Base-by-base conservation (phyloP, 2,113 vertebrate genomes). In the Gulo gulo region DNA sequence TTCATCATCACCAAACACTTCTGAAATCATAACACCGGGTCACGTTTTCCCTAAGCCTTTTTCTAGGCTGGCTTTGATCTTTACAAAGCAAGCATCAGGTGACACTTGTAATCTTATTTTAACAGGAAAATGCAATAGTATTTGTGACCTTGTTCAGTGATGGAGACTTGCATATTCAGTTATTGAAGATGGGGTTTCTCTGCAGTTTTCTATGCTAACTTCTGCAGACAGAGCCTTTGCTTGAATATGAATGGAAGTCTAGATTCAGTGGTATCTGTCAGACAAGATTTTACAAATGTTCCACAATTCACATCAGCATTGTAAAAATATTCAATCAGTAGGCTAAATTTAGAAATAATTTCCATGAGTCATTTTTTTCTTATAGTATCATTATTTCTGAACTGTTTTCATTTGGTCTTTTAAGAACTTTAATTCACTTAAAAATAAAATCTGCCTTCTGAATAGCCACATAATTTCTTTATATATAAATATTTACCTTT, bases 1-100 rank as follows among this genome's bases (percentile, higher is more conserved):
- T 36, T 86, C 36, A 20, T 93, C 95, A 84, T 92, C 97, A 88
- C 96, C 88, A 82, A 83, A 92, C 91, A 82, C 98, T 91, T 97
- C n/a, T 78, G 39, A 79, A 81, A 82, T 47, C 59, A 6, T 93
- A 79, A 24, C 86, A 79, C n/a, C 2, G 23, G 65, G 71, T 74
- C 65, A 42, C 5, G n/a, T 73, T 81, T 47, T 88, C 91, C 59
- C 88, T 20, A n/a, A 78, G 78, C 45, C 63, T 71, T 47, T 36
- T 69, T 69, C 42, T 34, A 61, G 45, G 26, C 78, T 50, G 79
- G 36, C 96, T 97, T 97, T 97, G 97, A 95, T 94, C 95, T 85
- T 91, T 76, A 55, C 6, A 1, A 78, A 78, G 55, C 73, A 55
- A 76, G 39, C 85, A 50, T 96, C 29, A 4, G 9, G 78, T 67